Base-by-base conservation (phyloP, 2,888 invertebrate species). In the Hanleya hanleyi region DNA sequence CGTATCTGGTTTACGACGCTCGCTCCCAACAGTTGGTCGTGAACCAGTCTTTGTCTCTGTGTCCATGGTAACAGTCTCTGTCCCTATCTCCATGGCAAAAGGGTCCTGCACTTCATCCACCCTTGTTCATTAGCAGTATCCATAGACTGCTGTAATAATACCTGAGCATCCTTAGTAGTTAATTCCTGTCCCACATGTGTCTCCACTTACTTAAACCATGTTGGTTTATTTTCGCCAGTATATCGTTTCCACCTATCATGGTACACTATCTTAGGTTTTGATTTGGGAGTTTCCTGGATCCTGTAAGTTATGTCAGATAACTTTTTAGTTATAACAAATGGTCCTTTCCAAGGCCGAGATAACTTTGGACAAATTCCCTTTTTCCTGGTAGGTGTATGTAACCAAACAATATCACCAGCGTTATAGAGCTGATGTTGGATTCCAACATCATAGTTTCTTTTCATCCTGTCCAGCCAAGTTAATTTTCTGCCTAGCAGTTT, bases 301-400 rank as follows among this genome's bases (percentile, higher is more conserved):
- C 35, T 22, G 32, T 61, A 69, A 18, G 26, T 37, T 37, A 75
- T 64, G 37, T 75, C 75, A 68, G 50, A 70, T 3, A 75, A 33
- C 36, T 41, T 67, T 5, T 67, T 51, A 1, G 70, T 18, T 1
- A 73, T 73, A 38, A 61, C n/a, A n/a, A 37, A 64, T 36, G 64
- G 37, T 36, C 64, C 35, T 36, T 33, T 57, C 76, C 70, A 70
- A 22, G 51, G 70, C 29, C 66, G 32, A 36, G 62, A 62, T 37
- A 74, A 51, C 67, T 76, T 74, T 4, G 50, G 36, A 18, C 49
- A 65, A 26, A 71, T 51, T n/a, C 74, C 72, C 12, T 51, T 62
- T 26, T 64, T 18, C 29, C 35, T 64, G 4, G 35, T 26, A 4
- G 15, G 29, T 15, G 15, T 64, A 4, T 70, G 61, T 15, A 71